Base-by-base conservation (phyloP, 2,797 vertebrate genomes). In the Lates japonicus region DNA sequence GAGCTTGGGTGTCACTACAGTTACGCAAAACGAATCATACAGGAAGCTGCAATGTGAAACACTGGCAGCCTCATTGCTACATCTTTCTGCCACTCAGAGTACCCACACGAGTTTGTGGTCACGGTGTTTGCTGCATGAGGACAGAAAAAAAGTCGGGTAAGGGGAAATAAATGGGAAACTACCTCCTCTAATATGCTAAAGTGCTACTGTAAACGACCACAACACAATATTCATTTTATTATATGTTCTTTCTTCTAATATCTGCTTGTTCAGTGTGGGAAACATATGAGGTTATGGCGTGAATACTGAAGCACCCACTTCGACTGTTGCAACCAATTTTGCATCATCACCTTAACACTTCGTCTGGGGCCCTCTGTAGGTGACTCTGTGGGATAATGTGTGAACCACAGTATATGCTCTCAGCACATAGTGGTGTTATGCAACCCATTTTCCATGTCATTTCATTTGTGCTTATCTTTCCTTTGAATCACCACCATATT, bases 21-120 rank as follows among this genome's bases (percentile, higher is more conserved):
- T 93, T 85, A 0, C 93, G 71, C 69, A 91, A 74, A 42, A 89
- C 83, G 14, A 83, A 86, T 82, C 52, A 89, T 33, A 35, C 12
- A 46, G 44, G 83, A 84, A 5, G 76, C 70, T 68, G 42, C 63
- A 8, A 44, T 22, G 42, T 89, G 88, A 68, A 84, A 88, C 10
- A 76, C 20, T n/a, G 51, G 37, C 20, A 84, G 13, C 1, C 75
- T 69, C 29, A 22, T n/a, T 22, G 29, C 5, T 5, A 83, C 48
- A 42, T 86, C 71, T 31, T 74, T 79, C 61, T 84, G 84, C 59
- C 83, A 79, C 44, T 86, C 63, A 54, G 88, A 49, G 74, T 89
- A 85, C 14, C 73, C 61, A 17, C 13, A 85, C 20, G 81, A 82
- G n/a, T 0, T n/a, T 89, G 81, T 1, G 78, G 64, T 2, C 17